phyloP scores from a whole-genome alignment of 2,113 vertebrate genomes.

The Ciconia boyciana region DNA sequence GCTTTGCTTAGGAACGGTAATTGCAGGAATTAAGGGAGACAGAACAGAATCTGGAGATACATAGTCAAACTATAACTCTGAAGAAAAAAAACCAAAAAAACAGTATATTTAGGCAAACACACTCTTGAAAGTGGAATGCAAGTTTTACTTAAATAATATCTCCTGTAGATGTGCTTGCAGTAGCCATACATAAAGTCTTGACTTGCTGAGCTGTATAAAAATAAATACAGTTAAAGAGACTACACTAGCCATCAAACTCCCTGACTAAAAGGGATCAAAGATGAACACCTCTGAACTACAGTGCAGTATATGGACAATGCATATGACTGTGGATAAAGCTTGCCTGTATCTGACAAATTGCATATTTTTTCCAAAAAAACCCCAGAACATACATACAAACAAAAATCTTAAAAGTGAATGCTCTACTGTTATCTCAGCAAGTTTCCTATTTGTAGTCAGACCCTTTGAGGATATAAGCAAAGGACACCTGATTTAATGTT shows the following conservation, averaged over 20 bases:
- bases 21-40: neutral
- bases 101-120: neutral
- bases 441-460: neutral
- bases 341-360: neutral
- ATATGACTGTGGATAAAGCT: neutral
- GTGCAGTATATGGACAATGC: neutral
- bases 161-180: neutral
- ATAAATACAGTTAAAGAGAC: neutral
- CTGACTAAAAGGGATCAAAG: neutral
- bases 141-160: neutral
- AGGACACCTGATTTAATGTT: neutral
- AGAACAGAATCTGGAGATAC: neutral
- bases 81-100: neutral
- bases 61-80: rapidly evolving
- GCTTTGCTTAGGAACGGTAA: neutral
- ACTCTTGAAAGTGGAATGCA: neutral
- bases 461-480: neutral
- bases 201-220: neutral
- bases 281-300: neutral
- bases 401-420: neutral
- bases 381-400: neutral
- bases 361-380: neutral
- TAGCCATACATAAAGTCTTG: neutral
- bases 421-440: neutral
- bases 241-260: neutral